Base-by-base conservation (phyloP, 2,888 invertebrate species). In the Ophraella communa region DNA sequence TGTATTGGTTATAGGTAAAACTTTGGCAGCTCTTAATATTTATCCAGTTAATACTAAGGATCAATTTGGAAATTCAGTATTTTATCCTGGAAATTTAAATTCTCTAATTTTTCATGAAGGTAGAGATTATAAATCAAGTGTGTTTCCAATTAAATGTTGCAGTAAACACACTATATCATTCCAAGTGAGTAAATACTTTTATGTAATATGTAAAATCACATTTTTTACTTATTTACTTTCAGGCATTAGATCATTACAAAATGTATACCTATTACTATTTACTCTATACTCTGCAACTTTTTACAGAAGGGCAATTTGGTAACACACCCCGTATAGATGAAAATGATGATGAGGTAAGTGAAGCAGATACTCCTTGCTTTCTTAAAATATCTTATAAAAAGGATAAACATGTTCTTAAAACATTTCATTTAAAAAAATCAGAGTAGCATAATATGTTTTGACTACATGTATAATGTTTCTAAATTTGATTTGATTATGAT, bases 181-280 rank as follows among this genome's bases (percentile, higher is more conserved):
- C 71, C 83, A 81, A 70, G 83, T 82, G 75, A 67, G 67, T 65
- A 18, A 33, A 49, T n/a, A n/a, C n/a, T n/a, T n/a, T n/a, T n/a
- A 30, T 30, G 11, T 11, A 30, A 11, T 30, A 30, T 30, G 11
- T 30, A 11, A 7, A 4, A 42, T 11, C 11, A 45, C n/a, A 23
- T 10, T 45, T 45, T 49, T 14, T 30, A 35, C 35, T n/a, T 18
- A 42, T 53, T 42, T 57, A 54, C 61, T 63, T 75, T 66, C 73
- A 83, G 81, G 82, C 84, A 18, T 80, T 81, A 39, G 85, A 86
- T 68, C 77, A 82, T 4, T 84, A 85, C 67, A 85, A 84, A 78
- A 82, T 86, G 78, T 83, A 85, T 64, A 84, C 82, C 8, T 82
- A 84, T 62, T 78, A 85, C 74, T 87, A 86, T 77, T 77, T 87